phyloP scores from a whole-genome alignment of 2,797 vertebrate species.

The Anguilla megastoma region DNA sequence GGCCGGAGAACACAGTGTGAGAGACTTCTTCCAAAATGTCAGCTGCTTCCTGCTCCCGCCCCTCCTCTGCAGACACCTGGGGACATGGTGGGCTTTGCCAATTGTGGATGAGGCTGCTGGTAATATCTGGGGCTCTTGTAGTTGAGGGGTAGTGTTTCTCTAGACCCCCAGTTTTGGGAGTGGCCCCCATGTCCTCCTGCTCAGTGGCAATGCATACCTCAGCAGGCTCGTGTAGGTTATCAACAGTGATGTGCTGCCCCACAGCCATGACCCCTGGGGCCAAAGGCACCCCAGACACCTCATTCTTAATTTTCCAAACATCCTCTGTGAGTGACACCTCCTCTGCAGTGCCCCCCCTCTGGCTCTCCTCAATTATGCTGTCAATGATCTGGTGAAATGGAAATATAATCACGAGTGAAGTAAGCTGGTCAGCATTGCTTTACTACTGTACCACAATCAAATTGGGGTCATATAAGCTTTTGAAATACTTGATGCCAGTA shows the following conservation, averaged over 20 bases:
- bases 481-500: no score
- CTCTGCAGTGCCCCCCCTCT: conserved; percentile 76
- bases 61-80: conserved; percentile 49
- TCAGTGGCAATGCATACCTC: conserved; percentile 45
- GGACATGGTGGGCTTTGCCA: not conserved
- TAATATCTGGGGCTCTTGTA: conserved; percentile 69
- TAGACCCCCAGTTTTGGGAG: conserved; percentile 41
- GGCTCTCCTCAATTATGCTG: conserved; percentile 94
- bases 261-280: conserved; percentile 30
- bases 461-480: no score
- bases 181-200: conserved; percentile 35
- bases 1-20: conserved; percentile 72
- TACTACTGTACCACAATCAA: not conserved
- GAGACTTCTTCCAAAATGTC: conserved; percentile 73
- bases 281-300: conserved; percentile 43
- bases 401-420: conserved; percentile 28
- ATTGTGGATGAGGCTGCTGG: conserved; percentile 59
- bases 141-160: conserved; percentile 45
- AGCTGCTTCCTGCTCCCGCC: conserved; percentile 61
- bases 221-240: conserved; percentile 60
- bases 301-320: not conserved
- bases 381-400: conserved; percentile 83
- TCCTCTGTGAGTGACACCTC: conserved; percentile 69
- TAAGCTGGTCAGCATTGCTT: not conserved
- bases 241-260: conserved; percentile 52